A percentile compares a stretch with the other conserved stretches of the same genome.
Conservation (phyloP, 1,140 invertebrate species). For the Calliphora vicina region DNA sequence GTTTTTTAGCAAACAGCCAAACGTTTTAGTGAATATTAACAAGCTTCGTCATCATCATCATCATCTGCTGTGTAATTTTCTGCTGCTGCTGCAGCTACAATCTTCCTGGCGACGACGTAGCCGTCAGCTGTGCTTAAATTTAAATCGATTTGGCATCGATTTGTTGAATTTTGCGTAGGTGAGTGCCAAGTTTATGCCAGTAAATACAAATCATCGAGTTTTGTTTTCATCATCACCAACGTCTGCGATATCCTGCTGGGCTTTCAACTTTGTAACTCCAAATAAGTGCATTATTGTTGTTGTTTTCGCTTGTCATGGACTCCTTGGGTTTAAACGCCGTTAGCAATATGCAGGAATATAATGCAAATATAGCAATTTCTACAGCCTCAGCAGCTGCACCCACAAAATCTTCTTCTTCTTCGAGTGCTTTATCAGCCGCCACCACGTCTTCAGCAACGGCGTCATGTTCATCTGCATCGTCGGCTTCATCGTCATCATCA, state of each 20-base stretch:
- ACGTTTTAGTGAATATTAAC: not conserved
- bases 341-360: constrained; percentile 34
- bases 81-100: no score
- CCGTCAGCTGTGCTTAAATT: not conserved
- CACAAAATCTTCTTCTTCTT: constrained; percentile 36
- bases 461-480: constrained; percentile 38
- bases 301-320: constrained; percentile 16
- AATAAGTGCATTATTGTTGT: not conserved
- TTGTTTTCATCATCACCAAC: not conserved
- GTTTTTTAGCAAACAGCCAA: not conserved
- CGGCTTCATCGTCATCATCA: not conserved
- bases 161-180: constrained; percentile 3
- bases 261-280: not conserved
- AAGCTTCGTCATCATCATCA: not conserved
- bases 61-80: not conserved
- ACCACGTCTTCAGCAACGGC: not conserved
- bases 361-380: constrained; percentile 26
- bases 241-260: constrained; percentile 29
- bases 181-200: not conserved
- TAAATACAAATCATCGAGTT: constrained; percentile 9
- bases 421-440: not conserved
- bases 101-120: not conserved
- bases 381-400: constrained; percentile 38
- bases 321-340: constrained; percentile 11
- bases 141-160: constrained; percentile 17